Percentiles rank a stretch among this genome's conserved stretches.
Conservation (phyloP, 2,797 vertebrate genomes). For the Pogonophryne albipinna region DNA sequence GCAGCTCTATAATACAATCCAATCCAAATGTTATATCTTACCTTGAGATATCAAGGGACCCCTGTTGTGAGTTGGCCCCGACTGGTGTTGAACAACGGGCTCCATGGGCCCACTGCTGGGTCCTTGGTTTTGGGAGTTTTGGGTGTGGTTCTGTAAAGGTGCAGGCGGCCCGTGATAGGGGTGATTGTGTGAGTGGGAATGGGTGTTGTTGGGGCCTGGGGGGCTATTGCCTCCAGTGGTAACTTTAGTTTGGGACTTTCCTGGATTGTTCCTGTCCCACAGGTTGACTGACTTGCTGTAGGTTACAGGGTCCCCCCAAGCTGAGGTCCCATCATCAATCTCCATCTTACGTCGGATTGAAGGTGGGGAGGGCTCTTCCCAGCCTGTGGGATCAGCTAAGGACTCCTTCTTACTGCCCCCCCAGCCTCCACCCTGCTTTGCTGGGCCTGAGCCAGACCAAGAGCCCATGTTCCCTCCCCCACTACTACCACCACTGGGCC, state of each 20-base stretch:
- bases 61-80: conserved; percentile 89
- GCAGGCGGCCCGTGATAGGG: conserved; percentile 81
- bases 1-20: no score
- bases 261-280: conserved; percentile 96
- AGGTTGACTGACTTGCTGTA: conserved; percentile 97
- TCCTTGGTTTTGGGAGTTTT: conserved; percentile 73
- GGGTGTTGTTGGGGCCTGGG: conserved; percentile 78
- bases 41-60: conserved; percentile 85
- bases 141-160: conserved; percentile 78
- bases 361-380: conserved; percentile 97
- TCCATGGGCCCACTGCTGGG: conserved; percentile 77
- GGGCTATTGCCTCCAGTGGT: conserved; percentile 83
- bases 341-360: conserved; percentile 97
- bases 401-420: conserved; percentile 75
- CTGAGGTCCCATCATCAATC: conserved; percentile 97
- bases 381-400: conserved; percentile 87
- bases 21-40: conserved; percentile 67
- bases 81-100: conserved; percentile 89
- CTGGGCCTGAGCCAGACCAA: conserved; percentile 85
- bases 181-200: conserved; percentile 80
- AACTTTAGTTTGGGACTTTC: conserved; percentile 81
- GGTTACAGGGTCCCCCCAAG: conserved; percentile 95
- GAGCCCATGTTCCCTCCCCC: conserved; percentile 81
- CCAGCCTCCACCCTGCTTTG: conserved; percentile 86
- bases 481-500: conserved; percentile 58